These are phyloP conservation scores for Platycheirus albimanus DNA, from an alignment of 2,888 invertebrate species.

Conservation along the genomic window DNA sequence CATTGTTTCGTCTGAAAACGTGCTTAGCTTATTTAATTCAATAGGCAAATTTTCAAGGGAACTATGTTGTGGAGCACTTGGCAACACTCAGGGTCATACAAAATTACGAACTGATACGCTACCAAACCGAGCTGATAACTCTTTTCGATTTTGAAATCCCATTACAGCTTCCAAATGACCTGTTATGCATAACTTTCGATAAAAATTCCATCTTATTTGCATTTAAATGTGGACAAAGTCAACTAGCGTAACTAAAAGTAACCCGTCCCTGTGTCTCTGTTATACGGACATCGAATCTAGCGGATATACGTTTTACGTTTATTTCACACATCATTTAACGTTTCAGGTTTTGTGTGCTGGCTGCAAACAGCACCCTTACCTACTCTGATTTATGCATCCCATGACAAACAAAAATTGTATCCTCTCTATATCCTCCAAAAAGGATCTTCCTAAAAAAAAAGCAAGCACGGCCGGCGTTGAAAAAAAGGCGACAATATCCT, in stretches of 20 bases:
- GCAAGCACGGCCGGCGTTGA: conserved; percentile 38
- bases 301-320: conserved; percentile 79
- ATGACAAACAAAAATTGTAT: conserved; percentile 46
- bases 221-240: conserved; percentile 58
- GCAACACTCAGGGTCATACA: too few species aligned
- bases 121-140: too few species aligned
- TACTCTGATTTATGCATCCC: conserved; percentile 69
- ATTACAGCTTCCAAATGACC: conserved; percentile 33
- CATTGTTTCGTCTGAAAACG: too few species aligned
- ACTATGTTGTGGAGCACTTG: too few species aligned
- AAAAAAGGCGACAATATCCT: conserved; percentile 66
- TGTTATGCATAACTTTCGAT: conserved; percentile 23
- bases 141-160: too few species aligned
- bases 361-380: conserved; percentile 38
- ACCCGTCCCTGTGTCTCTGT: conserved; percentile 26
- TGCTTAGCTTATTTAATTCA: too few species aligned
- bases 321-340: conserved; percentile 81
- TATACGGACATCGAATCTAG: conserved; percentile 75
- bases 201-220: conserved; percentile 59
- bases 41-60: too few species aligned
- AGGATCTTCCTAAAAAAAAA: conserved; percentile 31
- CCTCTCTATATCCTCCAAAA: conserved; percentile 36
- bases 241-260: conserved; percentile 32
- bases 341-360: conserved; percentile 59
- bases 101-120: too few species aligned